phyloP scores from a whole-genome alignment of 2,113 vertebrate species.

The Aspidoscelis tigris region DNA sequence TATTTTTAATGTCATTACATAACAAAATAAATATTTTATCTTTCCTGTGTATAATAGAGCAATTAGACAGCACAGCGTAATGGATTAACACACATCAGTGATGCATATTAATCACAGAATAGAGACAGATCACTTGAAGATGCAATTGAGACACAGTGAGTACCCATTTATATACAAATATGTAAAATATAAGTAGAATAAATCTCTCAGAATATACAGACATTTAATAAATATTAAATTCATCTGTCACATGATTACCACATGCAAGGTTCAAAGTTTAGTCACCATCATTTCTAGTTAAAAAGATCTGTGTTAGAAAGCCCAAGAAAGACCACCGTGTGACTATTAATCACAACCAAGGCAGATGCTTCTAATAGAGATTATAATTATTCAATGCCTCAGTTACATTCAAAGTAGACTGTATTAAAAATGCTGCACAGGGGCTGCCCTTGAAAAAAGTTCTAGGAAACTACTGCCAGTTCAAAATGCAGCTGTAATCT shows the following conservation, averaged over 20 bases:
- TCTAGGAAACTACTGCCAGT: not conserved
- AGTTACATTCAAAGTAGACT: not conserved
- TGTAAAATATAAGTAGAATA: constrained; percentile 4
- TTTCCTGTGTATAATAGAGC: constrained; percentile 37
- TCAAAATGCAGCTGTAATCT: not conserved
- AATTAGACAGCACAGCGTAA: constrained; percentile 43
- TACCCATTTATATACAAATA: constrained; percentile 25
- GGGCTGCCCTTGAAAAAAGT: not conserved
- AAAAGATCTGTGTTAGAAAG: not conserved
- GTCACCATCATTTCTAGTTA: not conserved
- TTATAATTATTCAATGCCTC: not conserved
- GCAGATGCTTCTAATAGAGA: not conserved
- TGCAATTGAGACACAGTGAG: constrained; percentile 15
- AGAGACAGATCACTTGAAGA: constrained; percentile 26
- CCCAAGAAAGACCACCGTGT: not conserved
- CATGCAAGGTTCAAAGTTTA: not conserved
- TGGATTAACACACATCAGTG: constrained; percentile 42
- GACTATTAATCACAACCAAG: not conserved
- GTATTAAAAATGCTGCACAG: not conserved
- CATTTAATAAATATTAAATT: constrained; percentile 1
- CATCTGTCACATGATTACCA: not conserved
- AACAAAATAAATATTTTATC: constrained; percentile 50
- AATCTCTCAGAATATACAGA: not conserved
- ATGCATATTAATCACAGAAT: constrained; percentile 38
- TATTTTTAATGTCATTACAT: constrained; percentile 47